Evolutionary conservation across 1,140 invertebrate genomes (phyloP).

Genomic region (Eupristina koningsbergeri): DNA sequence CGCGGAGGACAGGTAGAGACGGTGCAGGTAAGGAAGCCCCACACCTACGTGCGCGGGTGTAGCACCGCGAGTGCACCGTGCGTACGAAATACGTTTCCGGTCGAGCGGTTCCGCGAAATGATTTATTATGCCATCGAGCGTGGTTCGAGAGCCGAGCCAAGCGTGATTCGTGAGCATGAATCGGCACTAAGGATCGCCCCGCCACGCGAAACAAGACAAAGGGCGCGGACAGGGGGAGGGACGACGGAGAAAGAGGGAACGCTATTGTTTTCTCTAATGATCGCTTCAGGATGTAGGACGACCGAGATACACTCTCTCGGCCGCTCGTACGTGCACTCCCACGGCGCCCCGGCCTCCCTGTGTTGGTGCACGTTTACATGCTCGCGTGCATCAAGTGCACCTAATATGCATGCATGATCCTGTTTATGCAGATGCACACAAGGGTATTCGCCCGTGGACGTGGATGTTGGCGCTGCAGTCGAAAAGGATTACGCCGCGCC

Average conservation of each 20-base stretch:
- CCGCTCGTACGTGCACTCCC: background rate
- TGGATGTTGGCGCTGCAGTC: background rate
- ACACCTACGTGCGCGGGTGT: constrained; percentile 29
- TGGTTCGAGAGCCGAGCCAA: constrained; percentile 55
- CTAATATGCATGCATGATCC: constrained; percentile 5
- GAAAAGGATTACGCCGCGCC: background rate
- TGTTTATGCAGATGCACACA: background rate
- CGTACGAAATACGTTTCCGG: constrained; percentile 71
- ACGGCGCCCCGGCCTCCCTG: background rate
- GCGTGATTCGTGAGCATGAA: constrained; percentile 69
- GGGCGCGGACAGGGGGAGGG: background rate
- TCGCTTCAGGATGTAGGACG: constrained; percentile 48
- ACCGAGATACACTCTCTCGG: background rate
- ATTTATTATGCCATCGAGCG: constrained; percentile 71
- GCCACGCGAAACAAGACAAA: constrained; percentile 30
- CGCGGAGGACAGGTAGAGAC: background rate
- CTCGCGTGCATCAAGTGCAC: background rate
- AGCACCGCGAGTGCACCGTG: constrained; percentile 55
- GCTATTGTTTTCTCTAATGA: constrained; percentile 65
- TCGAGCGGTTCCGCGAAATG: constrained; percentile 70
- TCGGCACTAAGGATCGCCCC: constrained; percentile 63
- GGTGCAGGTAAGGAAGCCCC: too few species aligned
- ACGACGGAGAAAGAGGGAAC: constrained; percentile 50
- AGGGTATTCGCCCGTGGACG: background rate
- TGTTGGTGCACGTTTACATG: background rate